phyloP scores from a whole-genome alignment of 1,140 invertebrate genomes.

The Drosophila biarmipes region DNA sequence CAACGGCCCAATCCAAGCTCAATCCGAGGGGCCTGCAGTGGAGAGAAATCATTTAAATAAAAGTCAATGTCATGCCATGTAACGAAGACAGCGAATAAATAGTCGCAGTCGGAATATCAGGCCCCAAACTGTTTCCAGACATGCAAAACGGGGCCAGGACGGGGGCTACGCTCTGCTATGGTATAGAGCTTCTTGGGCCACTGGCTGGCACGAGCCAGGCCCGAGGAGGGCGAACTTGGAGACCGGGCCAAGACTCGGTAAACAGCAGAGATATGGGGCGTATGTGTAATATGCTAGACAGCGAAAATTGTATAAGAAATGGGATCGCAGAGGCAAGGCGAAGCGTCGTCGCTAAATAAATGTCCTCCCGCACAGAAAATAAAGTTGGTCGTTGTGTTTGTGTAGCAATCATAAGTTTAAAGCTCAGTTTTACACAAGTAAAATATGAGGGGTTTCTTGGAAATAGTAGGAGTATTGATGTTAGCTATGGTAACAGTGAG shows the following conservation, averaged over 20 bases:
- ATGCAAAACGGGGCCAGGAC: constrained; percentile 17
- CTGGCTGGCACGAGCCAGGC: constrained; percentile 37
- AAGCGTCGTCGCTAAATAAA: constrained; percentile 52
- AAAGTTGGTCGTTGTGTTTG: not conserved
- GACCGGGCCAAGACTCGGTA: constrained; percentile 28
- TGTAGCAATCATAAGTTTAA: no score
- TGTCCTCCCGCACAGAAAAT: constrained; percentile 41
- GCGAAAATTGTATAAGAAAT: constrained; percentile 48
- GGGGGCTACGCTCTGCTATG: not conserved
- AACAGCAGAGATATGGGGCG: constrained; percentile 49
- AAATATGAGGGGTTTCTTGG: not conserved
- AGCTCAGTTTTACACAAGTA: no score
- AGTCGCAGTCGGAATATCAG: constrained; percentile 45
- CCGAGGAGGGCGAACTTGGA: constrained; percentile 4
- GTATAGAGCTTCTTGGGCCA: not conserved
- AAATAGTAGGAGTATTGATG: no score
- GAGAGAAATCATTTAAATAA: constrained; percentile 80
- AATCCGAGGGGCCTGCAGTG: constrained; percentile 46
- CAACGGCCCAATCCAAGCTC: not conserved
- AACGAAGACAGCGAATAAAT: constrained; percentile 78
- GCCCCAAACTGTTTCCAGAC: constrained; percentile 34
- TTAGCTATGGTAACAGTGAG: no score
- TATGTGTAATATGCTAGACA: constrained; percentile 70
- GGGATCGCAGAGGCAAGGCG: constrained; percentile 18
- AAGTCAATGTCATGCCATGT: constrained; percentile 82